Base-by-base conservation (phyloP, 2,113 vertebrate species). In the Hassar affinis region DNA sequence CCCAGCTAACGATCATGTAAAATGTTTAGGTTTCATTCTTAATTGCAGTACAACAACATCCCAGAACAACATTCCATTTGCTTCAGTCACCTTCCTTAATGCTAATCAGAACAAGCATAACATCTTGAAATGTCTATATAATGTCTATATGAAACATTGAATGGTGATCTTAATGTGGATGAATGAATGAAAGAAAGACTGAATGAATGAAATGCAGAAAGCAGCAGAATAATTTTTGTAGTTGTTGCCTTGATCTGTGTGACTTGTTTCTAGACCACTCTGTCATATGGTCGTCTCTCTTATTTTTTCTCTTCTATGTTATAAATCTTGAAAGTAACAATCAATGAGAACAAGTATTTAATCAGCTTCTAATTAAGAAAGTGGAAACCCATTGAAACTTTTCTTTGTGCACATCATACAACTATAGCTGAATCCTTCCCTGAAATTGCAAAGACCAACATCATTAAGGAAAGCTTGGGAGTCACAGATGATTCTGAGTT, bases 361-460 rank as follows among this genome's bases (percentile, higher is more conserved):
- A 91, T 89, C 92, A 90, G 88, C 92, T 89, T 84, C 91, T 85
- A 90, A 77, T 79, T 87, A 57, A 89, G 86, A 91, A 71, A 75
- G 74, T 80, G 81, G 88, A 92, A 91, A 92, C 88, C 89, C 86
- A 94, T 90, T 93, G 91, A 94, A 94, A 92, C 90, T 91, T 94
- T 91, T 94, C 91, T 94, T 86, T 94, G 91, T 95, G 91, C 93
- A 92, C 92, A 92, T 89, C 91, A 88, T 91, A 93, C 93, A 92
- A 92, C 90, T 92, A 90, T 93, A 95, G 93, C 92, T 90, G 86
- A 91, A 89, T 86, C 93, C 85, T 85, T 91, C 84, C 90, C 86
- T 89, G 91, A 92, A 79, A 90, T 52, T 83, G 84, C 52, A 80
- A 79, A 74, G 77, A 80, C 45, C 56, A 57, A 42, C 45, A 71